These are phyloP conservation scores for Antheraea mylitta DNA, from an alignment of 1,140 invertebrate species.

Conservation along the genomic window DNA sequence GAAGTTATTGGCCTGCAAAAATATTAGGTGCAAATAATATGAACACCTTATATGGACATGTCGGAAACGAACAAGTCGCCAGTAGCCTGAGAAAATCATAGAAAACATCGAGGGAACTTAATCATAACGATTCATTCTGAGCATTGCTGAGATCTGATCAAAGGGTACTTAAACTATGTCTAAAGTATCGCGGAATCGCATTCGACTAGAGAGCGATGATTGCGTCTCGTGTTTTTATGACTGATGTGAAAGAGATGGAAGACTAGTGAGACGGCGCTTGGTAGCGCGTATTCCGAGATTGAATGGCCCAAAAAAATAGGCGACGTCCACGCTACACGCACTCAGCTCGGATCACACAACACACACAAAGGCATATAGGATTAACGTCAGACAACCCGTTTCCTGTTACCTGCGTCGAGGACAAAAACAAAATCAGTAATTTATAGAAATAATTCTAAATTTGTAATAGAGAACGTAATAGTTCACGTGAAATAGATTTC, in stretches of 20 bases:
- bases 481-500: background rate
- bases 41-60: constrained; percentile 61
- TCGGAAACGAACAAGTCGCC: constrained; percentile 61
- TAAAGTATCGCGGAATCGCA: constrained; percentile 23
- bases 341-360: constrained; percentile 31
- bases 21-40: constrained; percentile 56
- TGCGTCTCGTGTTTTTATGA: constrained; percentile 25
- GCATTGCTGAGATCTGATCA: constrained; percentile 42
- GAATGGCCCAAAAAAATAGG: constrained; percentile 45
- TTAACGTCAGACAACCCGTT: constrained; percentile 68
- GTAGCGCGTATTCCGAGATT: constrained; percentile 36
- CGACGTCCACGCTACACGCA: constrained; percentile 44
- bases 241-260: constrained; percentile 31
- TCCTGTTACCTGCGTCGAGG: constrained; percentile 65
- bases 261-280: constrained; percentile 43
- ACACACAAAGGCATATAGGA: constrained; percentile 45
- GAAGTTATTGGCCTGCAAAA: constrained; percentile 22
- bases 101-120: constrained; percentile 47
- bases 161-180: constrained; percentile 29
- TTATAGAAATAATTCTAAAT: constrained; percentile 66
- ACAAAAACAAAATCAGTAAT: constrained; percentile 61
- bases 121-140: constrained; percentile 60
- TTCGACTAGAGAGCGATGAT: constrained; percentile 17
- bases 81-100: constrained; percentile 67
- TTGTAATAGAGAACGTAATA: constrained; percentile 35